phyloP scores from a whole-genome alignment of 2,797 vertebrate species.

The Chrosomus eos region DNA sequence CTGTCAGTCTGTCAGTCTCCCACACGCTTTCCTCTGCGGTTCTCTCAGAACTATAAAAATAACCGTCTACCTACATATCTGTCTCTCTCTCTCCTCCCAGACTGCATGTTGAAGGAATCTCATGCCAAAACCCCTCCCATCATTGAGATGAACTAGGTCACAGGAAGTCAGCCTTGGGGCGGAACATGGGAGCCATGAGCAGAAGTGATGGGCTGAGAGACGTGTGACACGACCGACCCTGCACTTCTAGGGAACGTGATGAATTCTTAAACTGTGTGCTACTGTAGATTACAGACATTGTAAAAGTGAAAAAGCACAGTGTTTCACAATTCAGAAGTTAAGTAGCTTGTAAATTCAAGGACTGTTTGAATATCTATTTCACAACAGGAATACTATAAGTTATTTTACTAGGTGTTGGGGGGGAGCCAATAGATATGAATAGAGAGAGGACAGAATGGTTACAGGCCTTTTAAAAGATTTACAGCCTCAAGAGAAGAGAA shows the following conservation, averaged over 20 bases:
- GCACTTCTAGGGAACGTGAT: background rate
- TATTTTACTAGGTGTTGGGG: background rate
- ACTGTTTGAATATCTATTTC: background rate
- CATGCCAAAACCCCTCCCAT: background rate
- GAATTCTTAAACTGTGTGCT: constrained; percentile 21
- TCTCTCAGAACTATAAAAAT: constrained; percentile 38
- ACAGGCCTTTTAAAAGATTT: constrained; percentile 25
- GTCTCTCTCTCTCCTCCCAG: background rate
- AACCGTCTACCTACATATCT: constrained; percentile 14
- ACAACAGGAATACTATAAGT: background rate
- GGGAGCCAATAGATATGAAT: background rate
- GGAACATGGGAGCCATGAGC: constrained; percentile 12
- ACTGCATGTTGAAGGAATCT: background rate
- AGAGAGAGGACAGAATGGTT: background rate
- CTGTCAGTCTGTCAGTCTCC: background rate
- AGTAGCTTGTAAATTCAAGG: constrained; percentile 12
- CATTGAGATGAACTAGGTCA: background rate
- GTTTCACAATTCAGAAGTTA: constrained; percentile 5
- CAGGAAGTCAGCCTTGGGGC: constrained; percentile 36
- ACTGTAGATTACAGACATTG: background rate
- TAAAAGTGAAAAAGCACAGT: background rate
- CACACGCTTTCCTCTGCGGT: background rate
- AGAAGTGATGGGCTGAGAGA: constrained; percentile 28
- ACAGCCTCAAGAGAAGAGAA: background rate
- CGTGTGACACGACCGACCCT: background rate